Base-by-base conservation (phyloP, 1,140 invertebrate species). In the Apocrypta bakeri region DNA sequence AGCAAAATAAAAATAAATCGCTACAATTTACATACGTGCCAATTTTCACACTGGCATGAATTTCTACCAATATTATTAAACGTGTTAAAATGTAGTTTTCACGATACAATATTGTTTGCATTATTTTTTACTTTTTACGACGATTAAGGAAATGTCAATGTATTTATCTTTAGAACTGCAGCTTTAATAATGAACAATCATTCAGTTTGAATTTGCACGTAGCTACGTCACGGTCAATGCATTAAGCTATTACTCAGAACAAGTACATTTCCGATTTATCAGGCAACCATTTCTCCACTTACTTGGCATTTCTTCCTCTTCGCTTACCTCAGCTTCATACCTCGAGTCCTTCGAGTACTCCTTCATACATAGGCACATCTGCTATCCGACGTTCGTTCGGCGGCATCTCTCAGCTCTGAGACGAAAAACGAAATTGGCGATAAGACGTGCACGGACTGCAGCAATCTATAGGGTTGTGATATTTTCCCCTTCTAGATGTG, bases 391-490 rank as follows among this genome's bases (percentile, higher is more conserved):
- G n/a, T n/a, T n/a, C n/a, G n/a, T n/a, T n/a, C n/a, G 27, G 7
- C 8, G 73, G 25, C 63, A 66, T 66, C 21, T 66, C 21, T 56
- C 48, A 56, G 48, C 6, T 17, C 42, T 21, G 31, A 29, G 63
- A 61, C 64, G 69, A 73, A 73, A 74, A 79, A 74, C 82, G 77
- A 83, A 83, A 83, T 83, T 83, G 82, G 37, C 82, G 82, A 83
- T 83, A 80, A 83, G 82, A 83, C 82, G 82, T 83, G 82, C 77
- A 25, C 25, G 27, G 82, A 83, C 82, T 83, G 40, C 80, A 56
- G 31, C 48, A 17, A 17, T 56, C 48, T 48, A 12, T 17, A n/a
- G 48, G 48, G 21, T 17, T 27, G 64, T 72, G 73, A 79, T 74
- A 79, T 83, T 74, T 25, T 27, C 40, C 74, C 27, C 3, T 73